Base-by-base conservation (phyloP, 2,888 invertebrate species). In the Brachyptera putata region DNA sequence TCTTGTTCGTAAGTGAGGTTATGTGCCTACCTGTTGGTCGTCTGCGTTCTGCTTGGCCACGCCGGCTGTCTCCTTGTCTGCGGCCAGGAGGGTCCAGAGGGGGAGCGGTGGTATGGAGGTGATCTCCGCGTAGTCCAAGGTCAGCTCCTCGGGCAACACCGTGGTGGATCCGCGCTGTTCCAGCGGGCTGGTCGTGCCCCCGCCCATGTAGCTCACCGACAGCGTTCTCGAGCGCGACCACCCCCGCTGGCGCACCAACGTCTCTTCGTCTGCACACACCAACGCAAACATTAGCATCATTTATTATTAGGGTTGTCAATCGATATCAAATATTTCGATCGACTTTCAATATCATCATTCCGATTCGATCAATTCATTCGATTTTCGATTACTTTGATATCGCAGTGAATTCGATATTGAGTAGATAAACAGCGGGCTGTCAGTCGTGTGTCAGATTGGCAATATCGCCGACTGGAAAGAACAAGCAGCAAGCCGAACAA, bases 61-160 rank as follows among this genome's bases (percentile, higher is more conserved):
- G 13, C 72, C 74, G 62, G 82, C 79, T 0, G 83, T 76, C 84
- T 84, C 74, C 69, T 89, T 89, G 72, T 99, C 99, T 0, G 98
- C 97, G 26, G 93, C 91, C 5, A 99, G 79, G 1, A 99, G 79
- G 1, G 95, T 95, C 91, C 96, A 98, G 18, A 99, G 77, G 0
- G 99, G 99, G 56, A 99, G 77, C 0, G 99, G 97, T 1, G 99
- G 95, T 67, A 99, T 95, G n/a, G 97, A 95, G 1, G 92, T 92
- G 62, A 98, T 89, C 75, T 99, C 98, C 0, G 95, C 91, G 72
- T 96, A 96, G 76, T 95, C 95, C 57, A 95, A 75, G 65, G 89
- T 91, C 37, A 94, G 79, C 70, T 95, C 95, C 72, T 95, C 93
- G 0, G 90, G 88, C 68, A 90, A 87, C 67, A 71, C 73, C 64